Evolutionary conservation across 1,140 invertebrate species (phyloP).

Genomic region (roundworm (Caenorhabditis elegans)): DNA sequence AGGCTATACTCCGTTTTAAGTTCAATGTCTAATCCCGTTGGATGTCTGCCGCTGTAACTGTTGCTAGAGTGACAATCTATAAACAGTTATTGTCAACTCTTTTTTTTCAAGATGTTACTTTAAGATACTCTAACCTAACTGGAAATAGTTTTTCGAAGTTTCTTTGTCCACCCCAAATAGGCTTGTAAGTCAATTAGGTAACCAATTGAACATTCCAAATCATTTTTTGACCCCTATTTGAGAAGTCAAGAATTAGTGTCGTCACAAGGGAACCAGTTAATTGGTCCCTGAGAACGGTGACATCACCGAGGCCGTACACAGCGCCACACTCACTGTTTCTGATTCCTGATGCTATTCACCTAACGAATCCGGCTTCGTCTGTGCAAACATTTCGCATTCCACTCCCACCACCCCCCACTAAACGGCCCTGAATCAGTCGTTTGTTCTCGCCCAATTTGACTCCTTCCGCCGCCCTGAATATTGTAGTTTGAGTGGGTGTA

Average conservation of each 20-base stretch:
- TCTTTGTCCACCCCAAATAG: too few species aligned
- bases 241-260: conserved; percentile 24
- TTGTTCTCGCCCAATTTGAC: neutral
- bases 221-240: neutral
- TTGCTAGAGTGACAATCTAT: too few species aligned
- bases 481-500: conserved; percentile 13
- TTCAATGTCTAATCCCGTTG: too few species aligned
- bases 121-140: too few species aligned
- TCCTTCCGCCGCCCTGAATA: neutral
- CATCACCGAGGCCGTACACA: conserved; percentile 24
- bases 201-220: too few species aligned
- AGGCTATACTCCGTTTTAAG: too few species aligned
- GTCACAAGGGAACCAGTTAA: conserved; percentile 24
- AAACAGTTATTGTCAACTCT: too few species aligned
- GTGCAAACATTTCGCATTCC: neutral
- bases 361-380: neutral
- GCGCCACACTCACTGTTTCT: conserved; percentile 8
- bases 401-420: neutral
- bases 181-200: too few species aligned
- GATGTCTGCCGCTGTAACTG: too few species aligned
- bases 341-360: conserved; percentile 5
- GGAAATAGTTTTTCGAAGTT: too few species aligned
- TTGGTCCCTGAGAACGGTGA: conserved; percentile 28
- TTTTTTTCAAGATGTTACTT: too few species aligned
- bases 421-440: neutral